Evolutionary conservation across 2,888 invertebrate genomes (phyloP).

Genomic region (Keiferia lycopersicella): DNA sequence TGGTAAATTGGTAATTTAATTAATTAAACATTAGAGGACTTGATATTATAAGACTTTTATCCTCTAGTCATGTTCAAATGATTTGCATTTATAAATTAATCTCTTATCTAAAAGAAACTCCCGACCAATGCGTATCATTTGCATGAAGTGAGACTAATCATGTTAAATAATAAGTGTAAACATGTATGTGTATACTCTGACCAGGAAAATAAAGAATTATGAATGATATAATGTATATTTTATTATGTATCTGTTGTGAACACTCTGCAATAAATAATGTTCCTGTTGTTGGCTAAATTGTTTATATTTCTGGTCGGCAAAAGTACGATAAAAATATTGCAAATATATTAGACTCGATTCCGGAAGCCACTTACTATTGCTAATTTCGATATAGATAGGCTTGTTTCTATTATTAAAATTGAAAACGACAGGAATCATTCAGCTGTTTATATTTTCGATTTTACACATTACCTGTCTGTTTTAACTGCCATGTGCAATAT

Average conservation of each 20-base stretch:
- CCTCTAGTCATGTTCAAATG: slow-evolving; percentile 68
- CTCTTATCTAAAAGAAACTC: slow-evolving; percentile 17
- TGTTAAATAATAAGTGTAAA: slow-evolving; percentile 24
- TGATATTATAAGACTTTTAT: slow-evolving; percentile 48
- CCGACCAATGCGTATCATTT: slow-evolving; percentile 61
- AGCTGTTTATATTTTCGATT: too few species aligned
- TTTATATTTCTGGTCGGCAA: slow-evolving; percentile 24
- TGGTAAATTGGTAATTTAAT: neutral
- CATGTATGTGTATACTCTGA: slow-evolving; percentile 23
- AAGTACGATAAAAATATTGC: neutral
- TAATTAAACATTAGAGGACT: slow-evolving; percentile 5
- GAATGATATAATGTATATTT: slow-evolving; percentile 43
- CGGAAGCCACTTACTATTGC: neutral
- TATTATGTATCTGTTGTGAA: slow-evolving; percentile 36
- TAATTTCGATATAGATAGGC: too few species aligned
- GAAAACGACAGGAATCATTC: too few species aligned
- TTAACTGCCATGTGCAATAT: too few species aligned
- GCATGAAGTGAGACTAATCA: slow-evolving; percentile 49
- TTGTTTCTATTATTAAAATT: too few species aligned
- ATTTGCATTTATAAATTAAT: slow-evolving; percentile 75
- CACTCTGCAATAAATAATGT: slow-evolving; percentile 32
- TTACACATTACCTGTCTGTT: too few species aligned
- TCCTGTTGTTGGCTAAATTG: slow-evolving; percentile 16
- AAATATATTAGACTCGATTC: neutral
- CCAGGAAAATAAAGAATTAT: slow-evolving; percentile 25